Conservation (phyloP, 2,113 vertebrate species). For the Choloepus hoffmanni region DNA sequence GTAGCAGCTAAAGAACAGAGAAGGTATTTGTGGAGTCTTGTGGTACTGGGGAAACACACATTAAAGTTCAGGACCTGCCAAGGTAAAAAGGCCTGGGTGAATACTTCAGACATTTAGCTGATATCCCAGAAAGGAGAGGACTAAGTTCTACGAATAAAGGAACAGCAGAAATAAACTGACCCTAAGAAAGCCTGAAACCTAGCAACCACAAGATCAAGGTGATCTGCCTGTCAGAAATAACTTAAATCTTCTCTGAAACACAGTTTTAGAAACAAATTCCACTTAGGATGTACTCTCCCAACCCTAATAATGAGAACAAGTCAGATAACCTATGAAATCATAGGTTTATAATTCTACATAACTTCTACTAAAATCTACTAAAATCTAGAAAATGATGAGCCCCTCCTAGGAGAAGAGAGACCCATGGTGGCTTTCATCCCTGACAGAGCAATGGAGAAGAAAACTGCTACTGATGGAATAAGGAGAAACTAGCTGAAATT, state of each 20-base stretch:
- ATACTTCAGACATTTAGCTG: neutral
- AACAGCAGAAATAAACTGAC: neutral
- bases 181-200: neutral
- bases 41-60: neutral
- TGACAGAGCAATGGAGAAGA: neutral
- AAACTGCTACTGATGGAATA: neutral
- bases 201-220: neutral
- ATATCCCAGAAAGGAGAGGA: neutral
- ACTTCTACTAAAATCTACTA: neutral
- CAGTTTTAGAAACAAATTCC: neutral
- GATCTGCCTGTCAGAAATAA: neutral
- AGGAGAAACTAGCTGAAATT: neutral
- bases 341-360: neutral
- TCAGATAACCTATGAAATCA: neutral
- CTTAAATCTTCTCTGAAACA: neutral
- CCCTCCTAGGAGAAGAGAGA: neutral
- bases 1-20: neutral
- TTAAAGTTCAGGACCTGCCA: neutral
- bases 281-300: neutral
- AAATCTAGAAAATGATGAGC: conserved; percentile 1
- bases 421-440: neutral
- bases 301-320: neutral
- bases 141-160: neutral
- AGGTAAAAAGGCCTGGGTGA: neutral
- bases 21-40: neutral